Base-by-base conservation (phyloP, 2,888 invertebrate genomes). In the Phrixothrix hirtus region DNA sequence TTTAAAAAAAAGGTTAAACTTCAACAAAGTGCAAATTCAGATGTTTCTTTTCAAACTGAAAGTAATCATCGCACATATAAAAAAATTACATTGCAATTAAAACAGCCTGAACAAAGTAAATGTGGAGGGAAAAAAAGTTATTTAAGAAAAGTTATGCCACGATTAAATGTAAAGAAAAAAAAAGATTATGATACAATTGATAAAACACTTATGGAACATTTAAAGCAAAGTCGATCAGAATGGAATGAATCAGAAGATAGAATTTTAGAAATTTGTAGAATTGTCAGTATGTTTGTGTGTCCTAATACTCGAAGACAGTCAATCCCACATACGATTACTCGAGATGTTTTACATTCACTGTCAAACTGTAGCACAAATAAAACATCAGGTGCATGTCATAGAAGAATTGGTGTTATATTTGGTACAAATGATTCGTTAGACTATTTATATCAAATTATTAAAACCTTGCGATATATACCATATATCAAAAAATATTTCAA, bases 171-270 rank as follows among this genome's bases (percentile, higher is more conserved):
- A 16, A 41, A 46, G 26, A 55, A 55, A 44, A 47, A 58, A 2
- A 60, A 60, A 36, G 59, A 67, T 32, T 81, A 83, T 45, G 88
- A 89, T 64, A 82, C 83, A 1, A 72, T 82, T 6, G 89, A 89
- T 70, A 78, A 78, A 14, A 78, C 79, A 57, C 87, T 88, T 0
- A 65, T 86, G 35, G 79, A 81, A 35, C 77, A 78, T 31, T 83
- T 86, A 81, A 80, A 80, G 2, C 81, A 81, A 17, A 63, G 81
- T 13, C 77, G 81, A 3, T 83, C 86, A 0, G 78, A 79, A 4
- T 92, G 89, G 88, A 77, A 79, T 4, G 68, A 79, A 0, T 77
- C 79, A 27, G 91, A 92, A 72, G 89, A 90, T 71, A 82, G 82
- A 32, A 73, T 87, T 44, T 68, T 91, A 1, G 74, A 87, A 34